Conservation (phyloP, 2,888 invertebrate species). For the Xestia sexstrigata region DNA sequence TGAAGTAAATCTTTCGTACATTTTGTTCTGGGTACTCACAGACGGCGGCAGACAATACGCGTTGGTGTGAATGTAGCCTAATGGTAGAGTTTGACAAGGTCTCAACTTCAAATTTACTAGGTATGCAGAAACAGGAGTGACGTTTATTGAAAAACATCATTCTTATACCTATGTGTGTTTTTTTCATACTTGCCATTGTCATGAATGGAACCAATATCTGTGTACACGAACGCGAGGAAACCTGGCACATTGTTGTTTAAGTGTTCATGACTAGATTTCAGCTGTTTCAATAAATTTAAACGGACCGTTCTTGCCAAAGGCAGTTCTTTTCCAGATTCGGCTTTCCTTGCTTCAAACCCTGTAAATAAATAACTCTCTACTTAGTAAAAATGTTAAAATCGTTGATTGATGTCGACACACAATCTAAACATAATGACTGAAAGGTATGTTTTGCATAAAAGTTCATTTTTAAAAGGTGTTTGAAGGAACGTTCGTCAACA, state of each 20-base stretch:
- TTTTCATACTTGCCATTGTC: slow-evolving; percentile 69
- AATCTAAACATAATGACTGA: neutral
- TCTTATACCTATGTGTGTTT: neutral
- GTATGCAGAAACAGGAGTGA: neutral
- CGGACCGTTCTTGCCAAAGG: slow-evolving; percentile 66
- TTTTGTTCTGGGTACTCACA: too few species aligned
- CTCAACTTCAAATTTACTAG: neutral
- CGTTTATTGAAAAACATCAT: neutral
- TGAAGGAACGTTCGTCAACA: neutral
- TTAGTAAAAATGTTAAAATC: neutral
- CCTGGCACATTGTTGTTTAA: slow-evolving; percentile 68
- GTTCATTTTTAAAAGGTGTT: neutral
- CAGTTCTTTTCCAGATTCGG: slow-evolving; percentile 64
- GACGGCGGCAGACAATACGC: too few species aligned
- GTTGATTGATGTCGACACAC: neutral
- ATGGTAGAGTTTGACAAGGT: neutral
- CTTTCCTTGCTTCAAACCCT: slow-evolving; percentile 67
- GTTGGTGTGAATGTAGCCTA: too few species aligned
- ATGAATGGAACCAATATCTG: slow-evolving; percentile 68
- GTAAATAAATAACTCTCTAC: neutral
- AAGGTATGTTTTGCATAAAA: neutral
- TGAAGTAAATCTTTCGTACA: too few species aligned
- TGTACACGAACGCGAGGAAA: slow-evolving; percentile 56
- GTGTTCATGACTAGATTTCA: slow-evolving; percentile 61
- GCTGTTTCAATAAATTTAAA: slow-evolving; percentile 65